phyloP scores from a whole-genome alignment of 2,888 invertebrate species.

The Hyposoter didymator region DNA sequence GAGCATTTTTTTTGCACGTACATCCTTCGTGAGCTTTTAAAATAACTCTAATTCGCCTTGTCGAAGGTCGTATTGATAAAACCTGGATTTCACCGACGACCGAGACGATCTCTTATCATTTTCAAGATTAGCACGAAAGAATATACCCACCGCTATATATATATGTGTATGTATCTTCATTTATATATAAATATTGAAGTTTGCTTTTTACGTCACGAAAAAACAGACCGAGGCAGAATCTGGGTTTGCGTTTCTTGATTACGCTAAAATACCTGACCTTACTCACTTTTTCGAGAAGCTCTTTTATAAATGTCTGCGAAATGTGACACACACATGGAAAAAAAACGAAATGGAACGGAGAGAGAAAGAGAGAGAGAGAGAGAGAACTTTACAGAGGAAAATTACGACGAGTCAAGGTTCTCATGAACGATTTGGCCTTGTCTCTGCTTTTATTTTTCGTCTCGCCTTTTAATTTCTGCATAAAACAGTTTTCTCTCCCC shows the following conservation, averaged over 20 bases:
- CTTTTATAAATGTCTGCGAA: slow-evolving; percentile 46
- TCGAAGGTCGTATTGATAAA: slow-evolving; percentile 54
- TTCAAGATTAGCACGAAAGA: slow-evolving; percentile 65
- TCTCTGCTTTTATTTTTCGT: slow-evolving; percentile 36
- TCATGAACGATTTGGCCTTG: slow-evolving; percentile 53
- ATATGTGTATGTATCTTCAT: slow-evolving; percentile 7
- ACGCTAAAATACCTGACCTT: slow-evolving; percentile 80
- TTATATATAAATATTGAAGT: slow-evolving; percentile 28
- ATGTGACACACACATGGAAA: slow-evolving; percentile 55
- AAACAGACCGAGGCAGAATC: slow-evolving; percentile 35
- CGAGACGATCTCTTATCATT: slow-evolving; percentile 69
- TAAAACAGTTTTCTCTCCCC: not conserved
- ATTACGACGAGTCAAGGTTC: slow-evolving; percentile 59
- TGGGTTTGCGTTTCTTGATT: slow-evolving; percentile 71
- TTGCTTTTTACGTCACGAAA: slow-evolving; percentile 73
- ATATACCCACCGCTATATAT: not conserved
- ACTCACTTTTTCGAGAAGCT: slow-evolving; percentile 72
- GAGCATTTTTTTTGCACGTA: not conserved
- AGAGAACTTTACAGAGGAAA: slow-evolving; percentile 52
- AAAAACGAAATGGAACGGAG: slow-evolving; percentile 55
- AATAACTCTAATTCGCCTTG: slow-evolving; percentile 35
- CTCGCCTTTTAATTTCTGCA: not conserved
- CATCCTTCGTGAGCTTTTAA: not conserved
- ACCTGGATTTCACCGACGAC: slow-evolving; percentile 20
- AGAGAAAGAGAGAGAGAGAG: slow-evolving; percentile 57